Evolutionary conservation across 2,113 vertebrate species (phyloP).

Genomic region (Sclerurus mexicanus): DNA sequence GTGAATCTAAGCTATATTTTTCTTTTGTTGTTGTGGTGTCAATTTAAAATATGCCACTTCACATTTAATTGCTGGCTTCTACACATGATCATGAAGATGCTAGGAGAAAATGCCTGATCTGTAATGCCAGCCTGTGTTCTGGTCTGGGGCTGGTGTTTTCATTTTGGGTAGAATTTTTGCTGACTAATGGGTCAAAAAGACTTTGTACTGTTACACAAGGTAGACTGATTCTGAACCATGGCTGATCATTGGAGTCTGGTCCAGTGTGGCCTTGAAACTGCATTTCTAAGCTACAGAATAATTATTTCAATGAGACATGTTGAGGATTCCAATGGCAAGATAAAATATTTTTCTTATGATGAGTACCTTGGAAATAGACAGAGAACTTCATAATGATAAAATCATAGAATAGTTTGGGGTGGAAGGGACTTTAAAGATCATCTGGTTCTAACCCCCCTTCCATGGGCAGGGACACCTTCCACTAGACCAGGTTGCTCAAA

Average conservation of each 20-base stretch:
- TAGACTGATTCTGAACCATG: neutral
- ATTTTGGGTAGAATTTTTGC: neutral
- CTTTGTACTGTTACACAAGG: neutral
- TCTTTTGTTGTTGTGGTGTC: neutral
- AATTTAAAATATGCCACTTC: neutral
- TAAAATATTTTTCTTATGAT: neutral
- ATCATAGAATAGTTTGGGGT: neutral
- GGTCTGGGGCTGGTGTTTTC: neutral
- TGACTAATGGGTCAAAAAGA: neutral
- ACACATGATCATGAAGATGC: neutral
- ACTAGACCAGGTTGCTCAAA: neutral
- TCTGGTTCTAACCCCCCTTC: no score
- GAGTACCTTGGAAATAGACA: neutral
- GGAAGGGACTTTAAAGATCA: neutral
- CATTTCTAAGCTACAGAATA: neutral
- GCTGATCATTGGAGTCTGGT: neutral
- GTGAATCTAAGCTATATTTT: neutral
- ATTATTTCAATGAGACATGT: neutral
- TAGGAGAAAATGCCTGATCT: neutral
- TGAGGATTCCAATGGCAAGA: neutral
- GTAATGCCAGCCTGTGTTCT: neutral
- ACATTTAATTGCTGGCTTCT: neutral
- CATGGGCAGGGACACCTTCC: neutral
- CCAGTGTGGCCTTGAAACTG: neutral
- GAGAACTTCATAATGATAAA: neutral